These are phyloP conservation scores for Melipona beecheii DNA, from an alignment of 2,888 invertebrate genomes.

Conservation along the genomic window DNA sequence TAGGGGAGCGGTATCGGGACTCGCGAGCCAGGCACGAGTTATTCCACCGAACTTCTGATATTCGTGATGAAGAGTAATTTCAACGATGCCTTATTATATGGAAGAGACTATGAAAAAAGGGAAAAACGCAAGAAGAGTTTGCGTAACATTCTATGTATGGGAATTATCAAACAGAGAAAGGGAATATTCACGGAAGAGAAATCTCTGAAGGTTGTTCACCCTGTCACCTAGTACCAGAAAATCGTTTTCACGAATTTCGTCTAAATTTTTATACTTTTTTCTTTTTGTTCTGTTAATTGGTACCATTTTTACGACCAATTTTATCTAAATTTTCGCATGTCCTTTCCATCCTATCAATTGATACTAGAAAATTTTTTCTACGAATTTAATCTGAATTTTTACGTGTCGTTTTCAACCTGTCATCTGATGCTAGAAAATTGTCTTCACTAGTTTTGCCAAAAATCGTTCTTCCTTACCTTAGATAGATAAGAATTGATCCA, in stretches of 20 bases:
- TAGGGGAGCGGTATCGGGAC: conserved; percentile 69
- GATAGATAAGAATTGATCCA: conserved; percentile 99
- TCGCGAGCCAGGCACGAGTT: conserved; percentile 77
- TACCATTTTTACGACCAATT: too few relatives aligned
- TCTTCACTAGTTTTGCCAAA: neutral
- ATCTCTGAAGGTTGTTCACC: neutral
- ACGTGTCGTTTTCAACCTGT: neutral
- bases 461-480: conserved; percentile 88
- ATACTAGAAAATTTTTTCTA: neutral
- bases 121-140: conserved; percentile 9
- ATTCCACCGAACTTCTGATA: conserved; percentile 58
- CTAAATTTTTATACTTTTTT: neutral
- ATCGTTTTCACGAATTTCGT: neutral
- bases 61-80: conserved; percentile 64
- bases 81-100: conserved; percentile 48
- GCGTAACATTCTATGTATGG: neutral
- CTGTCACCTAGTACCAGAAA: neutral
- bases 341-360: neutral
- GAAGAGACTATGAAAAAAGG: conserved; percentile 8
- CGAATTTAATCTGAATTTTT: neutral
- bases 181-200: neutral
- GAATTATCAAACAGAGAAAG: neutral
- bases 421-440: neutral
- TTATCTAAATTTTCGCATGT: neutral
- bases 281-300: too few relatives aligned